Evolutionary conservation across 2,888 invertebrate genomes (phyloP).

Genomic region (Lasiommata megera): DNA sequence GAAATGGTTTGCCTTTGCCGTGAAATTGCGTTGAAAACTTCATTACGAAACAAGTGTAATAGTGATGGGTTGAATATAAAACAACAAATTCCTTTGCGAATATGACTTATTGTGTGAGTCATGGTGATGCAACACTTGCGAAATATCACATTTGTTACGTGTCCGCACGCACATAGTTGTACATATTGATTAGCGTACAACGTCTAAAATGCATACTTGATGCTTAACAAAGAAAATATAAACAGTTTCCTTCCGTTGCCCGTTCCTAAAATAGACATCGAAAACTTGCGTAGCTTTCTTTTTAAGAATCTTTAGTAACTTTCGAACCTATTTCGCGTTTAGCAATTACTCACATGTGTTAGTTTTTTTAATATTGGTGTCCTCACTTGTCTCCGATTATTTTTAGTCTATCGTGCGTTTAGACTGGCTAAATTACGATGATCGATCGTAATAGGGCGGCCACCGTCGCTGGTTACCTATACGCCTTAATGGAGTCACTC

Average conservation of each 20-base stretch:
- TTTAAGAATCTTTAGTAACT: conserved; percentile 35
- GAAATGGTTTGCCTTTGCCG: too few species aligned
- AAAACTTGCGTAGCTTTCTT: conserved; percentile 29
- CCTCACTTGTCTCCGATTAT: conserved; percentile 63
- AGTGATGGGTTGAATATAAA: neutral
- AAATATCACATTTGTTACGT: conserved; percentile 51
- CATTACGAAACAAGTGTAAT: neutral
- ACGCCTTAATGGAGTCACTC: conserved; percentile 55
- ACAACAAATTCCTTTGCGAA: conserved; percentile 17
- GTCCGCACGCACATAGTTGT: conserved; percentile 50
- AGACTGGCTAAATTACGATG: conserved; percentile 54
- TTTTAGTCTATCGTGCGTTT: conserved; percentile 48
- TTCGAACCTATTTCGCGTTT: conserved; percentile 34
- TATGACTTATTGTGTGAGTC: conserved; percentile 39
- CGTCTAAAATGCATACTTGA: conserved; percentile 52
- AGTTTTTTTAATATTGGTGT: conserved; percentile 53
- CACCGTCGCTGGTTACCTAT: conserved; percentile 47
- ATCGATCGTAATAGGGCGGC: conserved; percentile 63
- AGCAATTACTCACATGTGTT: conserved; percentile 45
- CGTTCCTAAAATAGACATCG: conserved; percentile 29
- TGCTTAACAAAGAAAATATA: conserved; percentile 33
- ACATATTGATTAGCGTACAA: conserved; percentile 58
- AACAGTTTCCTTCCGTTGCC: conserved; percentile 49
- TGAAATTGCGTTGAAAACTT: neutral
- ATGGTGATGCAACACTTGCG: conserved; percentile 53